Conservation (phyloP, 2,113 vertebrate species). For the human (Homo sapiens) region GRCh38 chr13:31150501-31151000, state of each 20-base stretch:
- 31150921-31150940: not conserved
- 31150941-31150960: conserved; percentile 89
- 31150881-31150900: rapidly evolving
- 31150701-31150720: not conserved
- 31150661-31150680: not conserved
- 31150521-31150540: not conserved
- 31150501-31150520: not conserved
- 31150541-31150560: not conserved
- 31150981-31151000: conserved; percentile 89
- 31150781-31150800: not conserved
- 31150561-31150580: not conserved
- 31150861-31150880: not conserved
- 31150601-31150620: not conserved
- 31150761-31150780: not conserved
- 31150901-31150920: not conserved
- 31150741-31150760: not conserved
- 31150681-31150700: not conserved
- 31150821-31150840: not conserved
- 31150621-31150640: not conserved
- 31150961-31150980: conserved; percentile 87
- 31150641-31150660: not conserved
- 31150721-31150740: not conserved
- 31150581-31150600: not conserved
- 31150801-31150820: not conserved
- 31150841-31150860: not conserved